Evolutionary conservation across 2,888 invertebrate species (phyloP).

Genomic region (Carcina quercana): DNA sequence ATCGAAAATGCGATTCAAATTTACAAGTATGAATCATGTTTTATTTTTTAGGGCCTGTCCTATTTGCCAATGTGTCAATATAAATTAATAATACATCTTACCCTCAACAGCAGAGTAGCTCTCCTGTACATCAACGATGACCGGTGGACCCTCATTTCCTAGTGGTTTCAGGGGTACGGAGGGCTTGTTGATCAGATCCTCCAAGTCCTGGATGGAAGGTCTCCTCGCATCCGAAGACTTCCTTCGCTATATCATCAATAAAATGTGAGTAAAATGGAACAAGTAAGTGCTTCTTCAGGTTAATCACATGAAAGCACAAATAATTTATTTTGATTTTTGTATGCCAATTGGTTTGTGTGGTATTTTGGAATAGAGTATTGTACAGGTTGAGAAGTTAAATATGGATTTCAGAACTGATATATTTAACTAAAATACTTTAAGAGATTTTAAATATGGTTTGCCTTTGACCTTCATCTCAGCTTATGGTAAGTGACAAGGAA

Average conservation of each 20-base stretch:
- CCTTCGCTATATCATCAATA: slow-evolving; percentile 76
- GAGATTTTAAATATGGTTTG: no score
- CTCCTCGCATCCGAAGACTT: slow-evolving; percentile 93
- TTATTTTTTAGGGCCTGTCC: no score
- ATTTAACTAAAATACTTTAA: no score
- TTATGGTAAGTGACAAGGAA: no score
- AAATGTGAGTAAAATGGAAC: slow-evolving; percentile 21
- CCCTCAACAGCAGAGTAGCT: slow-evolving; percentile 98
- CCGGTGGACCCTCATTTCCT: slow-evolving; percentile 89
- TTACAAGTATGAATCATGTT: no score
- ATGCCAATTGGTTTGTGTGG: no score
- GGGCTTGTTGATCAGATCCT: slow-evolving; percentile 92
- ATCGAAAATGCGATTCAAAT: no score
- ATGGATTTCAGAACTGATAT: background rate
- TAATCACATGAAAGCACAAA: slow-evolving; percentile 40
- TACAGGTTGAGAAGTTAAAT: background rate
- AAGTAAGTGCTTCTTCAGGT: slow-evolving; percentile 18
- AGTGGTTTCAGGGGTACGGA: slow-evolving; percentile 89
- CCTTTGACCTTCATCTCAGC: no score
- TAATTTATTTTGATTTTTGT: no score
- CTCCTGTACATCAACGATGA: slow-evolving; percentile 94
- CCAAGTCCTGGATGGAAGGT: slow-evolving; percentile 92
- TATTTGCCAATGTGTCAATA: no score
- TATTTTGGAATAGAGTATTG: background rate
- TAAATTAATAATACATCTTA: slow-evolving; percentile 42